Percentiles rank a stretch among this genome's conserved stretches.
Evolutionary conservation across 2,113 vertebrate species (phyloP).

Genomic region (Proteles cristata): DNA sequence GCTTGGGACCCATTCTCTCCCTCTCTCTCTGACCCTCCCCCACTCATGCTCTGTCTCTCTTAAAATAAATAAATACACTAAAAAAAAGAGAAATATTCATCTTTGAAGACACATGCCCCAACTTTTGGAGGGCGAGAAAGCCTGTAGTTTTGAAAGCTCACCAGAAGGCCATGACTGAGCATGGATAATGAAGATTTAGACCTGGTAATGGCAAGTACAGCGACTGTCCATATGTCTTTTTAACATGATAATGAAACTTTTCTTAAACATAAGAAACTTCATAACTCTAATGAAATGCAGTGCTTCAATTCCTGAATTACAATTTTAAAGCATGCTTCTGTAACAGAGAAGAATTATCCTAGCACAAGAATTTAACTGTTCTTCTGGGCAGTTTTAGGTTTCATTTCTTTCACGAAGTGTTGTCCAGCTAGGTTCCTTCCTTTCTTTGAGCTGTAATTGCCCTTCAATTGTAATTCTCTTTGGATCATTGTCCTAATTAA

Average conservation of each 20-base stretch:
- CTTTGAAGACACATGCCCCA: background rate
- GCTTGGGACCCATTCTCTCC: too few species aligned
- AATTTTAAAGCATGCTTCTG: background rate
- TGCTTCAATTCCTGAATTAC: background rate
- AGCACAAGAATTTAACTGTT: background rate
- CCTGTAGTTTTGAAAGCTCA: background rate
- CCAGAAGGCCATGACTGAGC: background rate
- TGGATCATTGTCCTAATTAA: background rate
- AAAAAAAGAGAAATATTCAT: background rate
- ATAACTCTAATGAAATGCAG: background rate
- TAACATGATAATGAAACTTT: background rate
- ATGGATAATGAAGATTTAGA: background rate
- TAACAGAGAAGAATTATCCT: background rate
- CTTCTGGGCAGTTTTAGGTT: background rate
- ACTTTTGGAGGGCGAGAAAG: background rate
- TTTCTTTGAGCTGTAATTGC: background rate
- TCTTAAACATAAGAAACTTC: background rate
- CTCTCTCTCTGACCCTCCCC: too few species aligned
- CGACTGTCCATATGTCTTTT: background rate
- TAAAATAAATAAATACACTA: too few species aligned
- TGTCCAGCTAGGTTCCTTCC: background rate
- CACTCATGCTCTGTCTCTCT: too few species aligned
- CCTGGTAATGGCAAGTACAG: background rate
- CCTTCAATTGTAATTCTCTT: background rate
- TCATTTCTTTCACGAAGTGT: background rate